These are phyloP conservation scores for Cotesia typhae DNA, from an alignment of 1,140 invertebrate genomes.

Conservation along the genomic window DNA sequence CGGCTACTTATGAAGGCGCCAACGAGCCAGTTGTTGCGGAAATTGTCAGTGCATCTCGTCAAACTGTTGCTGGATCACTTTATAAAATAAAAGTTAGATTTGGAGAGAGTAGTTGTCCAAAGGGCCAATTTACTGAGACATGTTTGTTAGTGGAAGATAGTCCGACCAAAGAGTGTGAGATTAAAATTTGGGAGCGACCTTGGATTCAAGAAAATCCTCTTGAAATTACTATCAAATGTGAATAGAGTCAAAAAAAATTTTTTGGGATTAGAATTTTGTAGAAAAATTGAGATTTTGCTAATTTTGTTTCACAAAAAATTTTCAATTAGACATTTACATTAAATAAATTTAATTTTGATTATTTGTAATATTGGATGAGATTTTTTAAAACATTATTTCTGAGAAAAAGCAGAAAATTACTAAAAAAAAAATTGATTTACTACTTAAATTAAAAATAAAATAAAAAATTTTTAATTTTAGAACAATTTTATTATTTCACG, in stretches of 20 bases:
- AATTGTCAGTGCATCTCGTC: conserved; percentile 53
- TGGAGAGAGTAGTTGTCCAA: conserved; percentile 64
- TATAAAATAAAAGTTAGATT: conserved; percentile 65
- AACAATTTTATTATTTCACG: too few species aligned
- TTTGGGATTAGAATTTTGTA: too few species aligned
- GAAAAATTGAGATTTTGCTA: too few species aligned
- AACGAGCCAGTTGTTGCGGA: conserved; percentile 58
- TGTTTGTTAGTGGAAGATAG: conserved; percentile 49
- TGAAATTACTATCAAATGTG: conserved; percentile 65
- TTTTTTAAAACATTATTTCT: too few species aligned
- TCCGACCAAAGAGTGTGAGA: conserved; percentile 60
- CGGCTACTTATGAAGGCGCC: conserved; percentile 47
- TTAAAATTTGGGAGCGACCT: conserved; percentile 70
- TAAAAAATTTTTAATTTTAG: too few species aligned
- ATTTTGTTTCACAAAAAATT: too few species aligned
- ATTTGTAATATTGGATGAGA: too few species aligned
- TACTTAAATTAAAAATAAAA: too few species aligned
- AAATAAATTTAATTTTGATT: too few species aligned
- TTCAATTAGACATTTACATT: too few species aligned
- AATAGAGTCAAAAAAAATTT: neutral
- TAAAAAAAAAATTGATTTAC: too few species aligned
- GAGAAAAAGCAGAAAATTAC: too few species aligned
- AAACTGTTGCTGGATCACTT: conserved; percentile 61
- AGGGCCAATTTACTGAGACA: conserved; percentile 46
- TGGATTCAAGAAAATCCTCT: conserved; percentile 68